Percentiles rank a stretch among this genome's conserved stretches.
phyloP scores from a whole-genome alignment of 2,888 invertebrate genomes.

The Artemia sinica region DNA sequence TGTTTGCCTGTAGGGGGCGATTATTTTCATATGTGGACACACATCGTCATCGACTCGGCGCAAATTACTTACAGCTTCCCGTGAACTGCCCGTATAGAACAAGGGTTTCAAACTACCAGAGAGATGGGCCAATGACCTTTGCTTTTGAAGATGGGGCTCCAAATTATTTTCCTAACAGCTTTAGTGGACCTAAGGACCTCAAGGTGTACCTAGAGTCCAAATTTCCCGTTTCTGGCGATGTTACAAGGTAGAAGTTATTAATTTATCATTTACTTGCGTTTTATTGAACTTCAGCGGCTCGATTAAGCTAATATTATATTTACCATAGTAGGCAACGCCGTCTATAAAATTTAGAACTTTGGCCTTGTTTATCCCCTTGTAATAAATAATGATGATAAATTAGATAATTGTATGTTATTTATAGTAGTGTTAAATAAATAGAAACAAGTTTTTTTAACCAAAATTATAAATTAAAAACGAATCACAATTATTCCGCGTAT shows the following conservation, averaged over 20 bases:
- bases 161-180: constrained; percentile 93
- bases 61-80: constrained; percentile 78
- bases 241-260: constrained; percentile 36
- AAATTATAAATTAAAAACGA: too few relatives aligned
- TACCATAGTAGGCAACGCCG: too few relatives aligned
- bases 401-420: too few relatives aligned
- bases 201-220: constrained; percentile 44
- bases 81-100: constrained; percentile 75
- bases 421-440: too few relatives aligned
- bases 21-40: constrained; percentile 80
- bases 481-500: too few relatives aligned
- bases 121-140: constrained; percentile 64
- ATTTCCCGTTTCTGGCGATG: constrained; percentile 50
- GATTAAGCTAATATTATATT: too few relatives aligned
- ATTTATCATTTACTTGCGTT: constrained; percentile 19
- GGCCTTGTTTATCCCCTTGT: too few relatives aligned
- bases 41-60: constrained; percentile 72
- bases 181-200: constrained; percentile 57
- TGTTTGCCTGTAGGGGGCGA: constrained; percentile 43
- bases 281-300: neutral
- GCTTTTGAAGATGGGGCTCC: constrained; percentile 64
- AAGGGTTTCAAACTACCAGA: constrained; percentile 52
- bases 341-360: too few relatives aligned
- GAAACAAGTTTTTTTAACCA: too few relatives aligned
- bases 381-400: too few relatives aligned